Conservation (phyloP, 2,113 vertebrate genomes). For the Cyrtonyx montezumae region DNA sequence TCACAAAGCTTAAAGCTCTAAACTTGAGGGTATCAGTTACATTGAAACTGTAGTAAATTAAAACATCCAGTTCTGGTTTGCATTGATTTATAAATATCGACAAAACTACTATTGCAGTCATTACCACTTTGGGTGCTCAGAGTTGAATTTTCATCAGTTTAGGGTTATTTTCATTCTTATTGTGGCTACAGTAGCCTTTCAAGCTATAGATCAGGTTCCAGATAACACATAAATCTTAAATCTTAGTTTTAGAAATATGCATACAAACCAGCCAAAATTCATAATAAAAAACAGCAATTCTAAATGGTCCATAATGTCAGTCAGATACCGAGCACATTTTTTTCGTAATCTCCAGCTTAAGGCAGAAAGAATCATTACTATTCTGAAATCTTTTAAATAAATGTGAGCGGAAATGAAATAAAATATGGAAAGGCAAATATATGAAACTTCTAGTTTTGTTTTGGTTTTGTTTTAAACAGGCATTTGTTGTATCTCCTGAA, state of each 20-base stretch:
- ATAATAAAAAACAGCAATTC: conserved; percentile 17
- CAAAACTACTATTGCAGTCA: conserved; percentile 57
- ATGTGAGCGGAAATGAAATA: background rate
- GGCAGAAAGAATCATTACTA: background rate
- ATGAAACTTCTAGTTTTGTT: background rate
- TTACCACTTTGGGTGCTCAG: conserved; percentile 36
- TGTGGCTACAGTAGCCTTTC: conserved; percentile 50
- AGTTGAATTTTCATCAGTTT: conserved; percentile 59
- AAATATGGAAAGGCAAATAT: background rate
- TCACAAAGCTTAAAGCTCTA: conserved; percentile 62
- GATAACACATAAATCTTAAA: conserved; percentile 53
- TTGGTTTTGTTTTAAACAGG: background rate
- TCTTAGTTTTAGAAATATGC: conserved; percentile 37
- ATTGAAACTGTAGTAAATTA: conserved; percentile 51
- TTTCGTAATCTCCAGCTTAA: background rate
- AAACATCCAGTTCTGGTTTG: conserved; percentile 65
- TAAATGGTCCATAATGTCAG: background rate
- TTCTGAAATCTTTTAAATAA: conserved; percentile 32
- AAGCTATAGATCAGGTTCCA: conserved; percentile 50
- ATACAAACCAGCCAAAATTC: background rate
- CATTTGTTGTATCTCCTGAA: background rate
- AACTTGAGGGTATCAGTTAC: conserved; percentile 64
- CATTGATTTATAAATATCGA: conserved; percentile 60
- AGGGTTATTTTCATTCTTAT: conserved; percentile 54
- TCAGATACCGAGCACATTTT: background rate